These are phyloP conservation scores for Tetragonula carbonaria DNA, from an alignment of 2,888 invertebrate genomes.

Conservation along the genomic window DNA sequence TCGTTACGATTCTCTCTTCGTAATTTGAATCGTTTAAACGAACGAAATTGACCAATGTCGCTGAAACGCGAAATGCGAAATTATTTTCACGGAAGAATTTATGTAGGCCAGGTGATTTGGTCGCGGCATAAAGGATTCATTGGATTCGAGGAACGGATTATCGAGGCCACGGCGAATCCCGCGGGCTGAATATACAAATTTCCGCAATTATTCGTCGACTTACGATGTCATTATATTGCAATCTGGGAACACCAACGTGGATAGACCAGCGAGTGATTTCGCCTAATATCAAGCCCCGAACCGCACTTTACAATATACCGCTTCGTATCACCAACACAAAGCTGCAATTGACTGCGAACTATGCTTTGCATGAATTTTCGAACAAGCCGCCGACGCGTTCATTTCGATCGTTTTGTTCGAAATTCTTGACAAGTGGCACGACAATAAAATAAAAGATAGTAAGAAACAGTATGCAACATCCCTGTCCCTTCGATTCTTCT, in stretches of 20 bases:
- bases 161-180: conserved; percentile 40
- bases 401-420: no score
- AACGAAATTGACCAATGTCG: not conserved
- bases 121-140: conserved; percentile 36
- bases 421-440: not conserved
- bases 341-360: conserved; percentile 22
- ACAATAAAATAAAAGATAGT: not conserved
- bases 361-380: conserved; percentile 27
- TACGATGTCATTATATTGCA: conserved; percentile 79
- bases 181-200: conserved; percentile 55
- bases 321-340: conserved; percentile 26
- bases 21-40: not conserved
- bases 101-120: not conserved
- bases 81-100: conserved; percentile 1
- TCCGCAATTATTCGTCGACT: conserved; percentile 74
- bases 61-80: not conserved
- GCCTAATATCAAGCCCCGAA: conserved; percentile 71
- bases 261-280: conserved; percentile 65
- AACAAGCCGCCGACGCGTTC: not conserved
- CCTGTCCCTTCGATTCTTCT: not conserved
- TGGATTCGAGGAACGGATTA: conserved; percentile 45
- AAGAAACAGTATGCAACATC: not conserved
- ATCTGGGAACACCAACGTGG: conserved; percentile 71
- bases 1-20: no score
- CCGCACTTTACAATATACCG: conserved; percentile 71